These are phyloP conservation scores for Paralichthys olivaceus DNA, from an alignment of 2,113 vertebrate genomes.

Conservation along the genomic window DNA sequence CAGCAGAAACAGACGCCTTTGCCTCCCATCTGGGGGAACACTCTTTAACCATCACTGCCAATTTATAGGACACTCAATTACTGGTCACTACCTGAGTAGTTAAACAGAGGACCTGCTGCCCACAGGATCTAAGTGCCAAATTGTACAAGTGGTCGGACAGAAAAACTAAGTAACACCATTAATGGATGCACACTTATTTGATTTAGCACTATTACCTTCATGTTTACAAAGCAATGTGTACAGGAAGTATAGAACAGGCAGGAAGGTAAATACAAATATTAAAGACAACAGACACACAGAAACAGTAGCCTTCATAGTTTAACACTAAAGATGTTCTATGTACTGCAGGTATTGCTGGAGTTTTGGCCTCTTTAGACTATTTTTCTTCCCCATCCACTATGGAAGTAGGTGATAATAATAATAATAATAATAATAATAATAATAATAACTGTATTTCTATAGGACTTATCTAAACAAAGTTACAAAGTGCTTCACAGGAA, in stretches of 20 bases:
- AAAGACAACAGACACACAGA: neutral
- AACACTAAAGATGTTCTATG: too few relatives aligned
- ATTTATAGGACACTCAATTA: slow-evolving; percentile 61
- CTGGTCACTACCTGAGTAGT: slow-evolving; percentile 58
- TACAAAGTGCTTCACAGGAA: too few relatives aligned
- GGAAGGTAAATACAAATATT: neutral
- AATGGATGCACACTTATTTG: slow-evolving; percentile 6
- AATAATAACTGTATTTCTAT: too few relatives aligned
- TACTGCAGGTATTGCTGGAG: neutral
- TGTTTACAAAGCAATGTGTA: slow-evolving; percentile 6
- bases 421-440: too few relatives aligned
- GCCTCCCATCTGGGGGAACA: slow-evolving; percentile 49
- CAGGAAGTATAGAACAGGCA: neutral
- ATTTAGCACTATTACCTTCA: too few relatives aligned
- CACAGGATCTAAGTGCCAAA: slow-evolving; percentile 28
- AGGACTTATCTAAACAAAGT: too few relatives aligned
- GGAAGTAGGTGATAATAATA: neutral
- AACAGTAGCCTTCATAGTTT: neutral
- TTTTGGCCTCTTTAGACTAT: neutral
- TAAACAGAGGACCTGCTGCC: slow-evolving; percentile 33
- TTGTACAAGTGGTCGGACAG: slow-evolving; percentile 44
- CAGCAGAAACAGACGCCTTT: slow-evolving; percentile 57
- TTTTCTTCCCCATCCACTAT: neutral
- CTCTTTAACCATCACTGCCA: slow-evolving; percentile 59
- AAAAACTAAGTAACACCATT: slow-evolving; percentile 24